These are phyloP conservation scores for Gallinago nigripennis DNA, from an alignment of 2,797 vertebrate species.

Conservation along the genomic window DNA sequence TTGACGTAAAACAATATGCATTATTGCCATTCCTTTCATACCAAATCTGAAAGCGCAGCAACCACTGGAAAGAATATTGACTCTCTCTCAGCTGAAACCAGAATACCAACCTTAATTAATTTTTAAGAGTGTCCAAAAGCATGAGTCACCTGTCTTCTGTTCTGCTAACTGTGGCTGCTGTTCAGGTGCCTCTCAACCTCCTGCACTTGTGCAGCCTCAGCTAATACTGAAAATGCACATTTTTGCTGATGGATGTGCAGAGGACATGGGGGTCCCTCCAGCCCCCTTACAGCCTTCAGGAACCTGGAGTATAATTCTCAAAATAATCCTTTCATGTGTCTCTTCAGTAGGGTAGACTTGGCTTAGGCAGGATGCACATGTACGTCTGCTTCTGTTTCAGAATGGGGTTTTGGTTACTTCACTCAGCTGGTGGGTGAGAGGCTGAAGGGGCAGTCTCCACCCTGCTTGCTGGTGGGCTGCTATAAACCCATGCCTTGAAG, in stretches of 20 bases:
- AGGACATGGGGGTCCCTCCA: neutral
- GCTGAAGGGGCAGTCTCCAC: neutral
- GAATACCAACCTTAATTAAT: neutral
- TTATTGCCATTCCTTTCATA: neutral
- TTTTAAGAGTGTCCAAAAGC: neutral
- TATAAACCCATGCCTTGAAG: neutral
- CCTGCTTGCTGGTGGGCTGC: neutral
- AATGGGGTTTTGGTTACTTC: neutral
- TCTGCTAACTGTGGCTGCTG: neutral
- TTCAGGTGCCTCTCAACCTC: neutral
- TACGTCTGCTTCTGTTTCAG: neutral
- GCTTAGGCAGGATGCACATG: rapidly evolving
- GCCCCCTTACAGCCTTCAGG: neutral
- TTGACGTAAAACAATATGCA: neutral
- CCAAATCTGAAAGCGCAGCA: neutral
- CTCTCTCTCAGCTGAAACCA: neutral
- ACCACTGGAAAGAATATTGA: neutral
- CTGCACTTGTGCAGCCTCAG: neutral
- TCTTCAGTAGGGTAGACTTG: rapidly evolving
- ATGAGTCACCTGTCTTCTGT: neutral
- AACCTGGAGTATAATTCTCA: neutral
- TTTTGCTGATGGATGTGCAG: neutral
- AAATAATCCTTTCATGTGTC: neutral
- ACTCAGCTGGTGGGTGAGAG: neutral
- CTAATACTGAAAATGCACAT: neutral